A percentile compares a stretch with the other conserved stretches of the same genome.
These are phyloP conservation scores for Catotricha subobsoleta DNA, from an alignment of 2,888 invertebrate genomes.

Conservation along the genomic window DNA sequence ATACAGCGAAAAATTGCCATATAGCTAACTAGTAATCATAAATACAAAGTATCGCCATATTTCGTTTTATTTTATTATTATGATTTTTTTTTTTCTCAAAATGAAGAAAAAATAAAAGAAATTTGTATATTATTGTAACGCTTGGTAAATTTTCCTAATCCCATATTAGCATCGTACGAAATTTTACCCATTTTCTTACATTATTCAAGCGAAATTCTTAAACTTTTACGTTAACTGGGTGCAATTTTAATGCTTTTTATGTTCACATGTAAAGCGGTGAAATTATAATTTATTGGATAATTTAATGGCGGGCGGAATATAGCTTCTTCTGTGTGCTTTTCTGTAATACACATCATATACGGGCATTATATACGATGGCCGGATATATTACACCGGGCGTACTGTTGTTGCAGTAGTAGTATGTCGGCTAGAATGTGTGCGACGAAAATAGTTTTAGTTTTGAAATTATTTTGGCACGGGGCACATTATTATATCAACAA, in stretches of 20 bases:
- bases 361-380: too few relatives aligned
- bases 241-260: constrained; percentile 2
- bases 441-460: too few relatives aligned
- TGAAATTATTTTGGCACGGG: too few relatives aligned
- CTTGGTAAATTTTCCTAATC: background rate
- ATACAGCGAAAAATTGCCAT: too few relatives aligned
- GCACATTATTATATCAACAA: too few relatives aligned
- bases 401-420: too few relatives aligned
- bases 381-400: too few relatives aligned
- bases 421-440: too few relatives aligned
- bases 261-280: background rate
- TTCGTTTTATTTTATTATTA: too few relatives aligned
- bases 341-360: too few relatives aligned
- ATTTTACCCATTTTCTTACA: background rate
- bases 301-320: background rate
- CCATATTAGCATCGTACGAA: background rate
- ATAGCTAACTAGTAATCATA: too few relatives aligned
- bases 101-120: background rate
- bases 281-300: background rate
- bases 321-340: background rate
- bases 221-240: constrained; percentile 1
- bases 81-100: background rate
- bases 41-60: too few relatives aligned
- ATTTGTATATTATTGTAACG: background rate
- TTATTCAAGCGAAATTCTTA: constrained; percentile 1